A percentile compares a stretch with the other conserved stretches of the same genome.
phyloP scores from a whole-genome alignment of 2,888 invertebrate species.

The Chaetogeoica ovagalla region DNA sequence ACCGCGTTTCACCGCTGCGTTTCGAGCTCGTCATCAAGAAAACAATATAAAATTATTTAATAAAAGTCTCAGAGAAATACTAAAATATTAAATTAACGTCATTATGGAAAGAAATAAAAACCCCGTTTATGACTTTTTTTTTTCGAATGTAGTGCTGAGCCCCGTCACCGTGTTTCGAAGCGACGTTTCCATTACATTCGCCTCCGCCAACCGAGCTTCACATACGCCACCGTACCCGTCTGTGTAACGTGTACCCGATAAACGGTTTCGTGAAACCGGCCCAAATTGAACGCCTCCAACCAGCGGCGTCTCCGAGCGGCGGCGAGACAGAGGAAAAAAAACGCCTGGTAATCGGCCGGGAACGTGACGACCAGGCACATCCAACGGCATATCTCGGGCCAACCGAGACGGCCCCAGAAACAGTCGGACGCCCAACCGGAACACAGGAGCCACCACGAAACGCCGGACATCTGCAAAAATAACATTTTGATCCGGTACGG shows the following conservation, averaged over 20 bases:
- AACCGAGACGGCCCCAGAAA: constrained; percentile 29
- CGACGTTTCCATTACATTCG: too few species aligned
- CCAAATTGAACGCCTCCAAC: constrained; percentile 29
- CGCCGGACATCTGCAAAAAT: constrained; percentile 32
- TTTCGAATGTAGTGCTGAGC: too few species aligned
- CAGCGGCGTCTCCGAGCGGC: constrained; percentile 8
- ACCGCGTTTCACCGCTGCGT: too few species aligned
- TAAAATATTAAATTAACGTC: too few species aligned
- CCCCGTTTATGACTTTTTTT: too few species aligned
- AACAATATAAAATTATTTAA: too few species aligned
- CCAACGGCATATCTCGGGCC: constrained; percentile 46
- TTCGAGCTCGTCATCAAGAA: too few species aligned
- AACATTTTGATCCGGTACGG: background rate
- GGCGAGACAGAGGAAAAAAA: constrained; percentile 27
- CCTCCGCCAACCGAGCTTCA: too few species aligned
- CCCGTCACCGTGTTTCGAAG: too few species aligned
- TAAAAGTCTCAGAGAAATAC: too few species aligned
- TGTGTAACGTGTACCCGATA: background rate
- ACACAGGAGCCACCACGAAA: constrained; percentile 48
- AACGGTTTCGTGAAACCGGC: constrained; percentile 20
- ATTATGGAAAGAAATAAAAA: too few species aligned
- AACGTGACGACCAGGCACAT: constrained; percentile 12
- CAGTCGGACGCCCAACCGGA: constrained; percentile 42
- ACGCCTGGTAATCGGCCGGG: constrained; percentile 31
- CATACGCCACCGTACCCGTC: too few species aligned